Base-by-base conservation (phyloP, 2,797 vertebrate genomes). In the Melanotaenia pygmaea region DNA sequence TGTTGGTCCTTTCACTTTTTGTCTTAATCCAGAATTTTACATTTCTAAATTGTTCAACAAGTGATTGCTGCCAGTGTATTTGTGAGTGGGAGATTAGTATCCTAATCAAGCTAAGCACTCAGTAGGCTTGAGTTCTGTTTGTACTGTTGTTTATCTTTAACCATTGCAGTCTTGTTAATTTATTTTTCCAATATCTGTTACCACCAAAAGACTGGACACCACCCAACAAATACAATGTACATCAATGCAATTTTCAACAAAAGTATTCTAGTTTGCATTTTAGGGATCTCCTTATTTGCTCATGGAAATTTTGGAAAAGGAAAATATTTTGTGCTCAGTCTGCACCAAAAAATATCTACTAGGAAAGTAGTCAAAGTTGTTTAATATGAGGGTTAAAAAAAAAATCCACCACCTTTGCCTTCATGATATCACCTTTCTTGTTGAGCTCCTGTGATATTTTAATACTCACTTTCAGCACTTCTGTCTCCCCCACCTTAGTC, bases 401-500 rank as follows among this genome's bases (percentile, higher is more conserved):
- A 5, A 43, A 18, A 47, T n/a, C 20, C 45, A 20, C 6, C 45
- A 3, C 45, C 45, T 47, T n/a, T 47, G 18, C 20, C 16, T 20
- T 47, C 5, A n/a, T 47, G 7, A n/a, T n/a, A 16, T 47, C 16
- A 16, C 3, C 45, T 47, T 7, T 1, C 14, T 14, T 56, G 26
- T 56, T 13, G 3, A 60, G 10, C 12, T 35, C 4, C 58, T n/a
- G n/a, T 59, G 8, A 71, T 61, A 34, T 16, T 50, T 10, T 63
- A 37, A 73, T 6, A 1, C 16, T 74, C 30, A 32, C 26, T 24
- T 77, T 4, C 26, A 0, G 13, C 2, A 22, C 22, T 40, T 30
- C 18, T 57, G 1, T 59, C 37, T 68, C 12, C 67, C 45, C 37
- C 30, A 14, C 51, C 26, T 66, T 64, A 94, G 93, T 90, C 67